phyloP scores from a whole-genome alignment of 2,113 vertebrate genomes.

The Salvelinus fontinalis region DNA sequence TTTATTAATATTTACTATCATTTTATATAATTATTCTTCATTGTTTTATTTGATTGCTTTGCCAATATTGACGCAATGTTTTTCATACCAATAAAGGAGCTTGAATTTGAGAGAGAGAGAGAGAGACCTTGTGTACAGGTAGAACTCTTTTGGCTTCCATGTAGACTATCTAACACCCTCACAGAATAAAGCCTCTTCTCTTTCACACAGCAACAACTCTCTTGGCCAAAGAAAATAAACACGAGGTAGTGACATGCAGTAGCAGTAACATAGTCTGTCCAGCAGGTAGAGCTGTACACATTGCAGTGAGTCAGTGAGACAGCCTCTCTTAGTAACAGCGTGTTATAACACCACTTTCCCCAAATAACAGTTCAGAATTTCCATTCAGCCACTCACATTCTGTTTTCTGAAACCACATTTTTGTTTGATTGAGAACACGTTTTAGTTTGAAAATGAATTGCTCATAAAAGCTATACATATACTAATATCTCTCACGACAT shows the following conservation, averaged over 20 bases:
- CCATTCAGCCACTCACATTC: conserved; percentile 14
- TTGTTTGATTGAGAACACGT: too few species aligned
- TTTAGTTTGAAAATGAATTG: too few species aligned
- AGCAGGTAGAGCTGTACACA: conserved; percentile 41
- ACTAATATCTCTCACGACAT: too few species aligned
- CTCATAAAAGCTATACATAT: too few species aligned
- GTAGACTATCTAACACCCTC: neutral
- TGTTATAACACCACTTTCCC: neutral
- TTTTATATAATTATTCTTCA: too few species aligned
- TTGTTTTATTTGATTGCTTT: too few species aligned
- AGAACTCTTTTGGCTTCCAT: neutral
- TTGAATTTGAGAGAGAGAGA: too few species aligned
- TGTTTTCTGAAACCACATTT: neutral
- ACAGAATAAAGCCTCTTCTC: neutral
- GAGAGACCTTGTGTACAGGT: too few species aligned
- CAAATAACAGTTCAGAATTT: conserved; percentile 10
- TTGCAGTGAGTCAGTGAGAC: conserved; percentile 14
- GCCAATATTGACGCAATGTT: too few species aligned
- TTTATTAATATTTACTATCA: too few species aligned
- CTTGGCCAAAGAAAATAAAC: conserved; percentile 25
- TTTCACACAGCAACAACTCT: conserved; percentile 24
- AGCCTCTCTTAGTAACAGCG: conserved; percentile 4
- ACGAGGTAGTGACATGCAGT: conserved; percentile 21
- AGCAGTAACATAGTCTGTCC: conserved; percentile 28
- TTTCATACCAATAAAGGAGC: too few species aligned